These are phyloP conservation scores for Cerceris ruficornis DNA, from an alignment of 2,888 invertebrate genomes.

Conservation along the genomic window DNA sequence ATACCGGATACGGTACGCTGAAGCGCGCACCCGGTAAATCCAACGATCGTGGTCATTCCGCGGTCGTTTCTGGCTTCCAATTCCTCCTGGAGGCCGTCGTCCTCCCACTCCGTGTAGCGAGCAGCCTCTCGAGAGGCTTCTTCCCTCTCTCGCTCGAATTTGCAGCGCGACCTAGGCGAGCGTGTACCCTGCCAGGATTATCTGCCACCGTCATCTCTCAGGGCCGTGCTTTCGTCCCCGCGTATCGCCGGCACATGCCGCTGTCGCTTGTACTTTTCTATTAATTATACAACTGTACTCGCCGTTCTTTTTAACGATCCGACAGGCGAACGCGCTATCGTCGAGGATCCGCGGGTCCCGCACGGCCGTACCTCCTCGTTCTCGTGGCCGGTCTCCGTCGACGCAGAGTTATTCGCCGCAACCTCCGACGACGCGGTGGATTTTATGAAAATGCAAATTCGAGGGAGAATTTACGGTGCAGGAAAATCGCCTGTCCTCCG, in stretches of 20 bases:
- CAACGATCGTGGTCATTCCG: constrained; percentile 19
- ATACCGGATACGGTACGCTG: constrained; percentile 16
- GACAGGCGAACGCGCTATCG: constrained; percentile 47
- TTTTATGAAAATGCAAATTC: constrained; percentile 40
- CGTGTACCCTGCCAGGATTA: constrained; percentile 66
- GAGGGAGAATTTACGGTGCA: constrained; percentile 24
- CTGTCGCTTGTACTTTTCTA: constrained; percentile 63
- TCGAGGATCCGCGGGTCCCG: constrained; percentile 38
- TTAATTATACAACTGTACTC: constrained; percentile 65
- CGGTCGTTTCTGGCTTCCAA: constrained; percentile 48
- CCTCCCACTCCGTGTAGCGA: constrained; percentile 1
- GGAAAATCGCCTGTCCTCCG: constrained; percentile 8
- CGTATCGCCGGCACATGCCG: constrained; percentile 52
- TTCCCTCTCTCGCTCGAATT: constrained; percentile 52
- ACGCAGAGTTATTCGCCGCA: constrained; percentile 30
- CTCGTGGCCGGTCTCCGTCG: background rate
- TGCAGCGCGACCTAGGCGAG: constrained; percentile 63
- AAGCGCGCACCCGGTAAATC: constrained; percentile 18
- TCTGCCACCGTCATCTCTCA: constrained; percentile 64
- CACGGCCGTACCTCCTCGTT: constrained; percentile 9
- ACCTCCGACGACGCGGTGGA: background rate
- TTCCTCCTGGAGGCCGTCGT: constrained; percentile 27
- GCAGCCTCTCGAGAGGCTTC: background rate
- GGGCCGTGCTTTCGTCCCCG: constrained; percentile 54
- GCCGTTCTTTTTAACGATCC: constrained; percentile 49